These are phyloP conservation scores for Therioaphis trifolii DNA, from an alignment of 2,888 invertebrate genomes.

Conservation along the genomic window DNA sequence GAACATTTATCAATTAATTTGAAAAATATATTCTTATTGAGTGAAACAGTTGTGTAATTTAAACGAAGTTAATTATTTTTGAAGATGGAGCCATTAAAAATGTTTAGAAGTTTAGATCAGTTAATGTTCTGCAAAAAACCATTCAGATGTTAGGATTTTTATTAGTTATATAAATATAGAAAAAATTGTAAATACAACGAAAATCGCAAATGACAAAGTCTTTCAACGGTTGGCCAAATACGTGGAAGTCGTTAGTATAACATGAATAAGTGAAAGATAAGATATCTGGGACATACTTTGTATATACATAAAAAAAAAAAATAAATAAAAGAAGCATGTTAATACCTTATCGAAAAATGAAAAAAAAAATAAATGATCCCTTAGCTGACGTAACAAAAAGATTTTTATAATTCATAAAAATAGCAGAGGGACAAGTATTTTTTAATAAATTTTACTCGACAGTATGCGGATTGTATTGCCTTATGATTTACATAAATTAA, in stretches of 20 bases:
- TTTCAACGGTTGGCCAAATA: background rate
- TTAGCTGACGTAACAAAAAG: background rate
- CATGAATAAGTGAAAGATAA: slow-evolving; percentile 37
- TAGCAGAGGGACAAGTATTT: background rate
- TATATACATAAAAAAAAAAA: background rate
- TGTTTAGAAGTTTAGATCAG: no score
- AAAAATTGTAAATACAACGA: background rate
- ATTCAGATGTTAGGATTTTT: background rate
- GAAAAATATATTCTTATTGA: no score
- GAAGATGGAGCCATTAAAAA: no score
- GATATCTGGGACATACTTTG: background rate
- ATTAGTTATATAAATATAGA: background rate
- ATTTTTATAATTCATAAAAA: background rate
- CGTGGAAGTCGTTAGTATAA: slow-evolving; percentile 31
- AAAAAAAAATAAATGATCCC: background rate
- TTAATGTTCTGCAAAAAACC: no score
- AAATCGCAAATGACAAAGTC: background rate
- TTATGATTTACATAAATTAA: background rate
- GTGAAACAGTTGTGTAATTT: no score
- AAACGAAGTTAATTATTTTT: no score
- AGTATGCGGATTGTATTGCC: background rate
- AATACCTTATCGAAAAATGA: background rate
- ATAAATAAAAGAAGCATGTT: background rate
- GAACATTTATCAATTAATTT: no score
- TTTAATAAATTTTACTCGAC: background rate